phyloP scores from a whole-genome alignment of 2,113 vertebrate species.

The Cyanoderma ruficeps region DNA sequence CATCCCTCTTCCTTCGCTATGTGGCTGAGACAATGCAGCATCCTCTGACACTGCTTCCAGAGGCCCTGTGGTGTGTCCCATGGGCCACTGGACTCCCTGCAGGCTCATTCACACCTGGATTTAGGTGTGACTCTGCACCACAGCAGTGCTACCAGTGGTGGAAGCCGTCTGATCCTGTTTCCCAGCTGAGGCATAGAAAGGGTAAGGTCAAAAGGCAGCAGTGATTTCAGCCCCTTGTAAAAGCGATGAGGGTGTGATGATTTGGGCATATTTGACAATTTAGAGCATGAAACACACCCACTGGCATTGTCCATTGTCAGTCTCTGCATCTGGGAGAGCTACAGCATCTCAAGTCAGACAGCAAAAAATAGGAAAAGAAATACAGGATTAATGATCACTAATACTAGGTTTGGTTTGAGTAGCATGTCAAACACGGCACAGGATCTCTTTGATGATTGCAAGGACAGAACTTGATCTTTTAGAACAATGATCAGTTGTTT shows the following conservation, averaged over 20 bases:
- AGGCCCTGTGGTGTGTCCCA: not conserved
- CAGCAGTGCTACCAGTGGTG: accelerated
- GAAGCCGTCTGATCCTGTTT: not conserved
- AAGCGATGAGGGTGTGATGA: not conserved
- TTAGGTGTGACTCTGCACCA: not conserved
- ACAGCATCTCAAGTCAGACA: not conserved
- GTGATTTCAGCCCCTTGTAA: not conserved
- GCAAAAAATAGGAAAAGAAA: not conserved
- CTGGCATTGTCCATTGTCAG: not conserved
- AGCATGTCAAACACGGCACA: not conserved
- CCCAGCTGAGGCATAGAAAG: not conserved
- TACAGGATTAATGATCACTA: not conserved
- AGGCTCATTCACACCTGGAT: not conserved
- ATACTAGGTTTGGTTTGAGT: not conserved
- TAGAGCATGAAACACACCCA: not conserved
- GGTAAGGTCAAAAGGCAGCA: not conserved
- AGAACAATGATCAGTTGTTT: not conserved
- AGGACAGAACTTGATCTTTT: not conserved
- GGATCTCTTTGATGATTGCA: not conserved
- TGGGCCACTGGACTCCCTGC: not conserved
- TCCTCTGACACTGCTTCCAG: not conserved
- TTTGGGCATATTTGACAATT: not conserved
- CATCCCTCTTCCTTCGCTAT: accelerated
- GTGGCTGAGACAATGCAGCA: accelerated
- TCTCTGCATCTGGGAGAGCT: not conserved